These are phyloP conservation scores for Cirrhinus mrigala DNA, from an alignment of 2,797 vertebrate genomes.

Conservation along the genomic window DNA sequence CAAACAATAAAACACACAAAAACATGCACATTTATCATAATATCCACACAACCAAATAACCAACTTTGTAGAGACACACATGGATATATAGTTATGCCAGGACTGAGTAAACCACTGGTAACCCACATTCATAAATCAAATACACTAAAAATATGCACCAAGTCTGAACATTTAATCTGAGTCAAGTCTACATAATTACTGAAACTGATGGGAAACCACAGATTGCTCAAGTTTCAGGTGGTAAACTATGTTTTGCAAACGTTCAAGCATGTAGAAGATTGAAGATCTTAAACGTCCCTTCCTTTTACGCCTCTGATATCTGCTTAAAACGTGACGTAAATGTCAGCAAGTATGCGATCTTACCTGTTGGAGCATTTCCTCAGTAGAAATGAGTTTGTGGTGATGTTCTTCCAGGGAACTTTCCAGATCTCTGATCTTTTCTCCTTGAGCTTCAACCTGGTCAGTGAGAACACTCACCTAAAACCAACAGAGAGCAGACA, in stretches of 20 bases:
- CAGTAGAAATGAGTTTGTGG: slow-evolving; percentile 92
- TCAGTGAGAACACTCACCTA: slow-evolving; percentile 97
- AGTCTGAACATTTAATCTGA: background rate
- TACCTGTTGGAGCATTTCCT: slow-evolving; percentile 99
- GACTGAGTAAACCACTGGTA: background rate
- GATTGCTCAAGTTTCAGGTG: background rate
- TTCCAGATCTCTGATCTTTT: slow-evolving; percentile 96
- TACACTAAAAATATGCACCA: background rate
- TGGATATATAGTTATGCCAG: slow-evolving; percentile 5
- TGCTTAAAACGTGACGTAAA: background rate
- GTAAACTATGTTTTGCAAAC: too few species aligned
- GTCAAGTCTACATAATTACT: slow-evolving; percentile 6
- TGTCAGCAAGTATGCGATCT: slow-evolving; percentile 5
- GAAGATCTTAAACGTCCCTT: background rate
- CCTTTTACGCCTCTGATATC: background rate
- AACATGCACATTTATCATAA: slow-evolving; percentile 16
- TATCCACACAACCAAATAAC: slow-evolving; percentile 1
- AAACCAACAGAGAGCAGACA: slow-evolving; percentile 44
- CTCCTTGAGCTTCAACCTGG: slow-evolving; percentile 97
- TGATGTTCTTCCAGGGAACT: slow-evolving; percentile 92
- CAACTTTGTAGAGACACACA: background rate
- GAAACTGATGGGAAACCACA: background rate
- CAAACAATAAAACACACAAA: slow-evolving; percentile 2
- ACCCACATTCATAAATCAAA: slow-evolving; percentile 19
- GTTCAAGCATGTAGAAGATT: background rate